phyloP scores from a whole-genome alignment of 2,888 invertebrate genomes.

The Craniophora ligustri region DNA sequence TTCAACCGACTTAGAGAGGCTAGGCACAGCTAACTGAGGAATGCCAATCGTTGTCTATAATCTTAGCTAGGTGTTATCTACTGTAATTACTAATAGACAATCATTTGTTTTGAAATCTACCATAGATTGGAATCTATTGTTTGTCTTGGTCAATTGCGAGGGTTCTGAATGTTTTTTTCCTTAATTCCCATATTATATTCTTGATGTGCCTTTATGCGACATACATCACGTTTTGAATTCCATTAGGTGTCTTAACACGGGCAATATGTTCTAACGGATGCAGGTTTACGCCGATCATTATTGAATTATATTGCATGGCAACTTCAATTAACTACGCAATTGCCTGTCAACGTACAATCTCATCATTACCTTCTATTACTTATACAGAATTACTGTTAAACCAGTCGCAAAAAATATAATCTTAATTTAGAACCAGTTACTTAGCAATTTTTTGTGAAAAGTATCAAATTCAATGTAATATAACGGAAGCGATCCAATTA shows the following conservation, averaged over 20 bases:
- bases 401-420: conserved; percentile 9
- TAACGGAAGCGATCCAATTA: conserved; percentile 57
- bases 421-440: conserved; percentile 16
- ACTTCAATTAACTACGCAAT: conserved; percentile 31
- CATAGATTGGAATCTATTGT: conserved; percentile 14
- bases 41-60: conserved; percentile 69
- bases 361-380: conserved; percentile 23
- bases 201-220: not conserved
- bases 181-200: not conserved
- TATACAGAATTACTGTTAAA: conserved; percentile 20
- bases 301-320: conserved; percentile 19
- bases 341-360: conserved; percentile 20
- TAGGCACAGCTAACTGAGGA: conserved; percentile 61
- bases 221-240: conserved; percentile 7
- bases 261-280: conserved; percentile 30
- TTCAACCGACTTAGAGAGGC: conserved; percentile 70
- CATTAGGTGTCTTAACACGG: conserved; percentile 9
- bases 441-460: conserved; percentile 13
- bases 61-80: conserved; percentile 51
- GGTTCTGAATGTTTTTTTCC: too few species aligned
- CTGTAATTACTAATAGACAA: conserved; percentile 42
- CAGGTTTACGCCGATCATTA: conserved; percentile 23
- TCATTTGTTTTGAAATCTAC: conserved; percentile 38
- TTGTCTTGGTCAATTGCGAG: not conserved
- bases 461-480: conserved; percentile 9